A percentile compares a stretch with the other conserved stretches of the same genome.
Conservation (phyloP, 2,888 invertebrate species). For the Silvanus unidentatus region DNA sequence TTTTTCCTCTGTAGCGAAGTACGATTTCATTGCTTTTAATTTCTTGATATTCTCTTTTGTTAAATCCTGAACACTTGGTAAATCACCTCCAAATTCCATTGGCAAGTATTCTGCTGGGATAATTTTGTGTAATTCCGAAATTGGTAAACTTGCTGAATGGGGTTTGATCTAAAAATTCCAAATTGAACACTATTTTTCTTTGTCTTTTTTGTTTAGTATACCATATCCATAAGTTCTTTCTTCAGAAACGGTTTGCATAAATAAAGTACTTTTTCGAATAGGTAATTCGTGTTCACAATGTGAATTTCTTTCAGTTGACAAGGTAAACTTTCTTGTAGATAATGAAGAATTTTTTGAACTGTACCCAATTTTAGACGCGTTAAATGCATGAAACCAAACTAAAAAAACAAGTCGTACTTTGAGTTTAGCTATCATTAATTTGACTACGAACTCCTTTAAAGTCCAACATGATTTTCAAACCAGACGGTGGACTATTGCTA, state of each 20-base stretch:
- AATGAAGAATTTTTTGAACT: conserved; percentile 27
- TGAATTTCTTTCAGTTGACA: conserved; percentile 43
- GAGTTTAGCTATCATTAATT: not conserved
- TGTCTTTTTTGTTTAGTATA: conserved; percentile 12
- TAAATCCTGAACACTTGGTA: conserved; percentile 49
- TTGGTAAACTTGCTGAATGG: conserved; percentile 52
- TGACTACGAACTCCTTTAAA: conserved; percentile 27
- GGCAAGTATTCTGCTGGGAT: conserved; percentile 42
- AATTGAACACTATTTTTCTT: not conserved
- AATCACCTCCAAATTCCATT: conserved; percentile 57
- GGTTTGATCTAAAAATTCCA: conserved; percentile 51
- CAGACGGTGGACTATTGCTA: conserved; percentile 24
- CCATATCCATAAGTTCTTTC: conserved; percentile 30
- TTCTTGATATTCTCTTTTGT: conserved; percentile 46
- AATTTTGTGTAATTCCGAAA: conserved; percentile 51
- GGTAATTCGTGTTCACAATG: conserved; percentile 42
- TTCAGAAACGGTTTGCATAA: conserved; percentile 41
- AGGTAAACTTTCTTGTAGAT: conserved; percentile 41
- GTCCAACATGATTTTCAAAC: conserved; percentile 24
- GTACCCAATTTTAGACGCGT: conserved; percentile 28
- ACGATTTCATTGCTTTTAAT: conserved; percentile 30
- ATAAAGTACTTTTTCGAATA: conserved; percentile 40
- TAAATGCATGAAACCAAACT: conserved; percentile 36
- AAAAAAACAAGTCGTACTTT: conserved; percentile 13
- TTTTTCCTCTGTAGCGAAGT: conserved; percentile 34